Base-by-base conservation (phyloP, 2,888 invertebrate genomes). In the Steinernema hermaphroditum region DNA sequence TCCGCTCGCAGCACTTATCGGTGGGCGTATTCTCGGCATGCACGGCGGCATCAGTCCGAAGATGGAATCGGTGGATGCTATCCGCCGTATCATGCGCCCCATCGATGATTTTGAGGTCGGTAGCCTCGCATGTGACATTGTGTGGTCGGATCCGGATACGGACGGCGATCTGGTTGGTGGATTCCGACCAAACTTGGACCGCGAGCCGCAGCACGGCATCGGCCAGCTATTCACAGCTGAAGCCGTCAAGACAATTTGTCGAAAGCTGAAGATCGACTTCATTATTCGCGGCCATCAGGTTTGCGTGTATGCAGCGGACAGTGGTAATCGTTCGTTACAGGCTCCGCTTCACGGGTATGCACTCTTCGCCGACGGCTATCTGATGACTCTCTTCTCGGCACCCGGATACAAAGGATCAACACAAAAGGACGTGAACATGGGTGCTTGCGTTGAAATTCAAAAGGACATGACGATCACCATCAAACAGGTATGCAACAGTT, bases 1-100 rank as follows among this genome's bases (percentile, higher is more conserved):
- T 29, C 80, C 80, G 6, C 69, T 80, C 44, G 77, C 78, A 24
- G 77, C 74, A 12, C 70, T 78, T 12, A 73, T 80, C 43, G 78
- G 78, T 29, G 70, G 73, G 1, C 46, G 73, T 29, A 75, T 79
- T 37, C 78, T 80, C n/a, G 77, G 77, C 50, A 77, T 80, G 77
- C 80, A 80, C 69, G 80, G 80, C 14, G 80, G 80, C 12, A 74
- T 80, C 69, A 76, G 76, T 43, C 80, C 80, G 22, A 76, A 78
- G 62, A 57, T 80, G 73, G 50, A 54, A 43, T 72, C 70, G 16
- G 54, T 75, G 16, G 71, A 78, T 70, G 75, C 72, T 41, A 78
- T 79, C 44, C 62, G 69, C n/a, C 71, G 70, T n/a, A 79, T 79
- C 49, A 46, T 72, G 27, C 74, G 79, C 9, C 79, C 79, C 12